Evolutionary conservation across 2,113 vertebrate genomes (phyloP), one percentile per base, ranked within the genome.

Genomic region (Nematolebias whitei): DNA sequence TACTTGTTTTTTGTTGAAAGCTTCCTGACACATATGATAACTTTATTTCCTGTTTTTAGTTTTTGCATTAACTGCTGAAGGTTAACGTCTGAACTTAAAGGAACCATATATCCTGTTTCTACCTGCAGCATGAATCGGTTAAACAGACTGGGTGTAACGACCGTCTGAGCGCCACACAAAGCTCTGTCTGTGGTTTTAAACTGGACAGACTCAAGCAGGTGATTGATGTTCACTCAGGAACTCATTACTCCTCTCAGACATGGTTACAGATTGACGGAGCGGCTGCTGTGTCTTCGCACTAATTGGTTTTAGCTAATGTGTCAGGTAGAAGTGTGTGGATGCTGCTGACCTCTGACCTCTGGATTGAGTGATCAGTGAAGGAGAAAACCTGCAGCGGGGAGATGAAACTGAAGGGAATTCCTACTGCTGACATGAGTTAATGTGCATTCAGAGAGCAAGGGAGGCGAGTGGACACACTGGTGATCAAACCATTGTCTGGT

Each of bases 291-390:
- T 67, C 14, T 22, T 52, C 3, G 44, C 35, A 2, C 74, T 80
- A 60, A 67, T 63, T 68, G 67, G 4, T 72, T 69, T 38, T 45
- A 9, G 69, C 35, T 82, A 77, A 82, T 84, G 32, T 1, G 65
- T 86, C 78, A 77, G 71, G 72, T 83, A 81, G 84, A n/a, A 77
- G 66, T 26, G 59, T 40, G 24, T 1, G 60, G 66, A 63, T 60
- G 70, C 67, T 19, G 53, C 69, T 51, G 82, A 80, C 71, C 73
- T 79, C 38, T 72, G 75, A 79, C 78, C 70, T 52, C 53, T 22
- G 59, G 50, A 19, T 56, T 49, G 35, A 63, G 24, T 29, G 66
- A 53, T 53, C 82, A 80, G 60, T 49, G 74, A 78, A 55, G 71
- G 63, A 56, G 71, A 82, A 84, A 69, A 82, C 57, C 51, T 26